Evolutionary conservation across 1,140 invertebrate genomes (phyloP), one percentile per base, ranked within the genome.

Genomic region (Ooceraea biroi): DNA sequence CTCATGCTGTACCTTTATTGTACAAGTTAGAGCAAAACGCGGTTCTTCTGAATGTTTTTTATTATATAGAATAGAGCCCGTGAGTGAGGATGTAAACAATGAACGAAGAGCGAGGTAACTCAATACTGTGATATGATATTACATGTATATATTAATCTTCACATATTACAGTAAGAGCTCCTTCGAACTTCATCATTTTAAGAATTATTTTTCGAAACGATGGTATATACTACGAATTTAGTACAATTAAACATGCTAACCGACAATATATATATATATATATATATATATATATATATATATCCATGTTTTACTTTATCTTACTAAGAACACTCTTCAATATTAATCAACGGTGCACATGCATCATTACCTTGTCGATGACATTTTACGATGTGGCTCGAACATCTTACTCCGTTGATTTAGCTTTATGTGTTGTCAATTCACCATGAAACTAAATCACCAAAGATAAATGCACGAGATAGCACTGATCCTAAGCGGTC

Each of bases 391-490:
- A 86, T 74, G 58, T 86, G 88, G 92, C 92, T 66, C 77, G 68
- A 83, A 91, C 91, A 93, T 93, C 91, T 93, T 94, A 92, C 95
- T 93, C 94, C 95, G 94, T 92, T 96, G 94, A 95, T 95, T 94
- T 95, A 96, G 95, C 95, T 96, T 96, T 96, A 96, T 96, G 95
- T 94, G 90, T 76, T 83, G 87, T 89, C 66, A 86, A 87, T 88
- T 85, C 86, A 90, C 92, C 95, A 96, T 95, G 95, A 91, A 96
- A 95, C 91, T 95, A 96, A 94, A 95, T 94, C 95, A 96, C 95
- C 95, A 96, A 96, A 95, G 95, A 94, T 94, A 93, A 95, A 92
- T 91, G 86, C 77, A 88, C 65, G 77, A 86, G 90, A 90, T 66
- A 41, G 19, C 48, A 12, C 12, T 44, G 52, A 30, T n/a, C 1